These are phyloP conservation scores for Menidia beryllina DNA, from an alignment of 2,113 vertebrate genomes.

Conservation along the genomic window DNA sequence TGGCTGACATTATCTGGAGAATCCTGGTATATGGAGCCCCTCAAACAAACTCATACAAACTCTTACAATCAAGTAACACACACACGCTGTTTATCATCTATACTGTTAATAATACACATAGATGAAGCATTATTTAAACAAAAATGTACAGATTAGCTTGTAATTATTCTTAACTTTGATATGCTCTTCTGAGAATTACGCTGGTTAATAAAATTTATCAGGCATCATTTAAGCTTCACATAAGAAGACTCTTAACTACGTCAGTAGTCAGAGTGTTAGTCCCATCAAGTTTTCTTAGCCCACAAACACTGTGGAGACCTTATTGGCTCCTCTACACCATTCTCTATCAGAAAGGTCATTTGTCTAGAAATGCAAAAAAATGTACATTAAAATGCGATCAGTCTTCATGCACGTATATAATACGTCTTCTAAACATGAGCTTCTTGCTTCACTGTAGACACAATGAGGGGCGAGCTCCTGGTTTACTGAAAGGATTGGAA, in stretches of 20 bases:
- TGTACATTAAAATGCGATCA: background rate
- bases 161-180: background rate
- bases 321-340: constrained; percentile 42
- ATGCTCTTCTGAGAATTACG: background rate
- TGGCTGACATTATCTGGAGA: constrained; percentile 21
- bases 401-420: background rate
- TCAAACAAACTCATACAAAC: constrained; percentile 9
- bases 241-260: constrained; percentile 22
- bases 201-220: constrained; percentile 30
- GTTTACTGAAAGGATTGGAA: constrained; percentile 17
- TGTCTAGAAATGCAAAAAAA: too few species aligned
- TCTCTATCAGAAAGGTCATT: constrained; percentile 7
- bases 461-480: constrained; percentile 1
- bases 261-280: constrained; percentile 14
- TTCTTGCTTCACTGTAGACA: constrained; percentile 10
- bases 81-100: background rate
- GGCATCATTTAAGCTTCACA: constrained; percentile 38
- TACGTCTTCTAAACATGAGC: constrained; percentile 5
- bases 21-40: background rate
- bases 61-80: constrained; percentile 1
- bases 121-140: constrained; percentile 1
- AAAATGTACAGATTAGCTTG: background rate
- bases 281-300: constrained; percentile 34
- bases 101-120: background rate
- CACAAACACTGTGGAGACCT: background rate